These are phyloP conservation scores for Callyntrura guangdongensis DNA, from an alignment of 2,888 invertebrate species.

Conservation along the genomic window DNA sequence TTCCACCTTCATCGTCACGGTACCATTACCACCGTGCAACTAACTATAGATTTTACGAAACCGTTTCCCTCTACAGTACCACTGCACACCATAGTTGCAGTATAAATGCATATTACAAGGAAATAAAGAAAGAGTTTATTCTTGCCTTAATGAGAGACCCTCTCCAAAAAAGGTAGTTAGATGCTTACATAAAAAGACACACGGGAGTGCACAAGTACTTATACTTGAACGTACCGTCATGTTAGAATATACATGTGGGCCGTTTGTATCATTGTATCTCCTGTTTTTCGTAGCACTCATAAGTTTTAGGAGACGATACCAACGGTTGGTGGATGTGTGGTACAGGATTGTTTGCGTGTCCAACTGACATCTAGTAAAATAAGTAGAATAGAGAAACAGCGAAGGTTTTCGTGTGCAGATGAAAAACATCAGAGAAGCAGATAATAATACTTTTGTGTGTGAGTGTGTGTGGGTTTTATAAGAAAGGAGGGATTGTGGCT, in stretches of 20 bases:
- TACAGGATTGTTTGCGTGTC: constrained; percentile 67
- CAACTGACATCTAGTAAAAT: constrained; percentile 69
- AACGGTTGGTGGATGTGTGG: constrained; percentile 1
- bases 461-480: constrained; percentile 26
- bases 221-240: neutral
- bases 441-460: constrained; percentile 36
- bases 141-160: too few relatives aligned
- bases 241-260: neutral
- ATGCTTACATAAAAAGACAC: too few relatives aligned
- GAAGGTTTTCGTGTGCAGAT: constrained; percentile 19
- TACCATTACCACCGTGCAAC: too few relatives aligned
- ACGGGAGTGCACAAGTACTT: too few relatives aligned
- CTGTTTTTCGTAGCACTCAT: neutral
- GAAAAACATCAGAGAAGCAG: constrained; percentile 34
- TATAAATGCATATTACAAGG: too few relatives aligned
- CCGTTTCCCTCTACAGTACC: too few relatives aligned
- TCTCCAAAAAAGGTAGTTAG: too few relatives aligned
- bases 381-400: neutral
- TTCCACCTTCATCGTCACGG: too few relatives aligned
- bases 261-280: neutral
- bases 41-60: too few relatives aligned
- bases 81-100: too few relatives aligned
- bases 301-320: neutral
- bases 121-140: too few relatives aligned
- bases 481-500: constrained; percentile 55